Base-by-base conservation (phyloP, 2,113 vertebrate genomes). In the Hiodon alosoides region DNA sequence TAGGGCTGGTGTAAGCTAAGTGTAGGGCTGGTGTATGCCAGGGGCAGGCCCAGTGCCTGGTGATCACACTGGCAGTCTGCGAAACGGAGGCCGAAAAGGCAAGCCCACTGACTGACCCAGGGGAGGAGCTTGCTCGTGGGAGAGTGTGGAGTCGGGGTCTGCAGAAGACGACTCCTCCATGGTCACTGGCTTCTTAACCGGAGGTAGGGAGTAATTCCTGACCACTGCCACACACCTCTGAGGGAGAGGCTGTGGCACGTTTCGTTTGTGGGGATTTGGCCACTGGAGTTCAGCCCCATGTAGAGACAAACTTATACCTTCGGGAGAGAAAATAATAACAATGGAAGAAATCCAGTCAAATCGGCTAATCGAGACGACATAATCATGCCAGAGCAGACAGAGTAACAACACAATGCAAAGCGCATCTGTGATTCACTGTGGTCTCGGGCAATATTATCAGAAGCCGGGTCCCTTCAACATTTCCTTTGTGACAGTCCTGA, bases 261-360 rank as follows among this genome's bases (percentile, higher is more conserved):
- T 91, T 92, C 81, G 91, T 88, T 86, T 90, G 82, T 91, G 91
- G 85, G 86, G 90, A 84, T 89, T 87, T 87, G 86, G 91, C 61
- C 80, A 86, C 83, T 79, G 5, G 80, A 91, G 91, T 92, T 96
- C 94, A 92, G 90, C 93, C 94, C 94, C 94, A 96, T 96, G 93
- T 91, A 96, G 92, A 92, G 93, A 94, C 72, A 93, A 90, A 88
- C 92, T 95, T 91, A 93, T 90, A 92, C 94, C 95, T 97, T 77
- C 16, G 76, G n/a, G 66, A 86, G 86, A 79, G 80, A 88, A 62
- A 91, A 81, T 76, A 2, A 31, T 72, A 71, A 11, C 11, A 31
- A 52, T 14, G 50, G 59, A 72, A 48, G 76, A 76, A 64, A 79
- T 79, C 68, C 11, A 14, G 9, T 14, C 58, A 59, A 3, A 8